Conservation (phyloP, 1,140 invertebrate species). For the Ostrea denselamellosa region DNA sequence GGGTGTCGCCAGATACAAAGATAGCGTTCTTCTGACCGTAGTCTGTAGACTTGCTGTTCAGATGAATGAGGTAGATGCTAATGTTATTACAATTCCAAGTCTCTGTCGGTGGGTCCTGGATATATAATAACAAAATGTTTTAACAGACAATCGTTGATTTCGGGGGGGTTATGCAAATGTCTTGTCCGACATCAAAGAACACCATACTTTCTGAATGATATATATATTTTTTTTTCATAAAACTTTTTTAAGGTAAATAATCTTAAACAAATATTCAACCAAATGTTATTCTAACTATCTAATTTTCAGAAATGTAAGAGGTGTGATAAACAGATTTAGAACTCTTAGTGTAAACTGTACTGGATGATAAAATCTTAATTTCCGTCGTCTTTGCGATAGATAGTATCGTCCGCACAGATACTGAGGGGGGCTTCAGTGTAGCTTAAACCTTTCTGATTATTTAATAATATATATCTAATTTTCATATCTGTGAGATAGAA, state of each 20-base stretch:
- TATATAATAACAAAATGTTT: no score
- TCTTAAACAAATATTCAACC: no score
- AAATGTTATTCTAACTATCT: no score
- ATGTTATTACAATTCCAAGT: slow-evolving; percentile 68
- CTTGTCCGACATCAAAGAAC: no score
- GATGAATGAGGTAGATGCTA: slow-evolving; percentile 54
- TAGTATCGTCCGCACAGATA: background rate
- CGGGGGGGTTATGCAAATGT: no score
- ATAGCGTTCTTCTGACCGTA: slow-evolving; percentile 35
- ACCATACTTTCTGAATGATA: no score
- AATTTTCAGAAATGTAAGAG: no score
- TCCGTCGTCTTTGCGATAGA: background rate
- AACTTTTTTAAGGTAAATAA: no score
- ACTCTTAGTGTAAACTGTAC: background rate
- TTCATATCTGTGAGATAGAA: background rate
- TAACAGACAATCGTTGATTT: no score
- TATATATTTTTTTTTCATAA: no score
- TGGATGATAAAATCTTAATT: background rate
- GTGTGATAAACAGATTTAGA: no score
- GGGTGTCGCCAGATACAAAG: slow-evolving; percentile 53
- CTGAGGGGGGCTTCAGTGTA: background rate
- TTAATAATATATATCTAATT: background rate
- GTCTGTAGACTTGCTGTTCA: slow-evolving; percentile 45
- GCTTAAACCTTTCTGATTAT: background rate
- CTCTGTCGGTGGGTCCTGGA: slow-evolving; percentile 56